These are phyloP conservation scores for Drosophila miranda DNA, from an alignment of 1,140 invertebrate species.

Conservation along the genomic window DNA sequence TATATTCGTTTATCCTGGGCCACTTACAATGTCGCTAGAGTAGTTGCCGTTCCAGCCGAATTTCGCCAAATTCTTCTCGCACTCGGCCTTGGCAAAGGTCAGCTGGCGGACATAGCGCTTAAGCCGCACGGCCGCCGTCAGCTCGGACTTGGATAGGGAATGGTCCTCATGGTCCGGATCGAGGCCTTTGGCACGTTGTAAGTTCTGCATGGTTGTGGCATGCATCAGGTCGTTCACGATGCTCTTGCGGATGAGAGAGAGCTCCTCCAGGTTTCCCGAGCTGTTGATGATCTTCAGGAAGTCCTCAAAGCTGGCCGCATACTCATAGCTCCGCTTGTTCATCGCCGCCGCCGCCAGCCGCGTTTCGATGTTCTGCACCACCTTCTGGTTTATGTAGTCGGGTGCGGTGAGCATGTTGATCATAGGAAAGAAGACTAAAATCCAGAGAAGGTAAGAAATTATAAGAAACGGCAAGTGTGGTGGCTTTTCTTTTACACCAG, in stretches of 20 bases:
- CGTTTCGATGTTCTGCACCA: slow-evolving; percentile 91
- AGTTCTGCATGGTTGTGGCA: slow-evolving; percentile 94
- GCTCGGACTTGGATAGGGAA: slow-evolving; percentile 86
- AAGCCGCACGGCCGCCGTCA: slow-evolving; percentile 87
- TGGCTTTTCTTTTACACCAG: too few species aligned
- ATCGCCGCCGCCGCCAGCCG: slow-evolving; percentile 90
- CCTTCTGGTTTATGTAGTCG: slow-evolving; percentile 95
- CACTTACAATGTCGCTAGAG: slow-evolving; percentile 82
- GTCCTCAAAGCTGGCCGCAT: slow-evolving; percentile 94
- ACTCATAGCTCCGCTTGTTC: slow-evolving; percentile 91
- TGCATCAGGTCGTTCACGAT: slow-evolving; percentile 97
- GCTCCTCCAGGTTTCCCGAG: slow-evolving; percentile 90
- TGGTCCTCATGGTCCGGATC: slow-evolving; percentile 88
- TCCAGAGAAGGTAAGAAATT: neutral
- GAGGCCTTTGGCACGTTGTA: slow-evolving; percentile 90
- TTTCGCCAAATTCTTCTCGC: slow-evolving; percentile 89
- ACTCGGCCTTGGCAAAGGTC: slow-evolving; percentile 91
- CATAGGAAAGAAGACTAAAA: slow-evolving; percentile 90
- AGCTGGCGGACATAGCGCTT: slow-evolving; percentile 92
- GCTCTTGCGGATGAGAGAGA: slow-evolving; percentile 91
- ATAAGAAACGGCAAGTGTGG: too few species aligned
- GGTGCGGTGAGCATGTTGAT: slow-evolving; percentile 93
- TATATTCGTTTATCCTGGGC: neutral
- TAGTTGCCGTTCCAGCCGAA: slow-evolving; percentile 91
- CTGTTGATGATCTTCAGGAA: slow-evolving; percentile 93